These are phyloP conservation scores for Ametastegia equiseti DNA, from an alignment of 2,888 invertebrate species.

Conservation along the genomic window DNA sequence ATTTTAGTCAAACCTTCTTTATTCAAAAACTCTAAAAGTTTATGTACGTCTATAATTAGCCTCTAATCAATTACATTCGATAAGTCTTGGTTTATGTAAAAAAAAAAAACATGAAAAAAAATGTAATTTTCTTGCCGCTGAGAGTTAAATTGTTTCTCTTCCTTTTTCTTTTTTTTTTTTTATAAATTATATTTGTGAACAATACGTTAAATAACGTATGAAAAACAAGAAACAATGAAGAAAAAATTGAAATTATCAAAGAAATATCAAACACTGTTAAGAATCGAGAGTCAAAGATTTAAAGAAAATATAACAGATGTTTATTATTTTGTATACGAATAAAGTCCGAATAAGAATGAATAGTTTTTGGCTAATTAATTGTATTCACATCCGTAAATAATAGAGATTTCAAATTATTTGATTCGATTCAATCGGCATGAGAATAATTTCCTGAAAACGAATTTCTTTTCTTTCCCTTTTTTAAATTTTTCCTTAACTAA, in stretches of 20 bases:
- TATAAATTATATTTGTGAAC: too few relatives aligned
- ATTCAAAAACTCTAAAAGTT: neutral
- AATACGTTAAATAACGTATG: too few relatives aligned
- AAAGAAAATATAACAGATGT: neutral
- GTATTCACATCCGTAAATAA: neutral
- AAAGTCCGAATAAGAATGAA: conserved; percentile 5
- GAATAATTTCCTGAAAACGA: conserved; percentile 23
- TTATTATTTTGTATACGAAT: conserved; percentile 39
- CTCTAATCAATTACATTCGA: conserved; percentile 51
- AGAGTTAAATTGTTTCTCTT: too few relatives aligned
- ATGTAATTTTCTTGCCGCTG: neutral
- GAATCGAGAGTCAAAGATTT: too few relatives aligned
- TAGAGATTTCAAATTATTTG: neutral
- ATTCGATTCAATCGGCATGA: neutral
- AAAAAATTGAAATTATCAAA: too few relatives aligned
- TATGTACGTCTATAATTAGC: conserved; percentile 52
- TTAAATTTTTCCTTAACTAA: conserved; percentile 45
- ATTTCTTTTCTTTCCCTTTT: conserved; percentile 33
- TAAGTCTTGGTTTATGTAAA: conserved; percentile 41
- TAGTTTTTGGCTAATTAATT: neutral
- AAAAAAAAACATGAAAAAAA: conserved; percentile 1
- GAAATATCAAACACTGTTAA: too few relatives aligned
- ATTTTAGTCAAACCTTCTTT: neutral
- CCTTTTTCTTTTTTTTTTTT: too few relatives aligned
- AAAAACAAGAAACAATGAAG: too few relatives aligned